Evolutionary conservation across 37 sponge, comb jelly and placozoan genomes (phyloP).

Genomic region (Mnemiopsis leidyi): DNA sequence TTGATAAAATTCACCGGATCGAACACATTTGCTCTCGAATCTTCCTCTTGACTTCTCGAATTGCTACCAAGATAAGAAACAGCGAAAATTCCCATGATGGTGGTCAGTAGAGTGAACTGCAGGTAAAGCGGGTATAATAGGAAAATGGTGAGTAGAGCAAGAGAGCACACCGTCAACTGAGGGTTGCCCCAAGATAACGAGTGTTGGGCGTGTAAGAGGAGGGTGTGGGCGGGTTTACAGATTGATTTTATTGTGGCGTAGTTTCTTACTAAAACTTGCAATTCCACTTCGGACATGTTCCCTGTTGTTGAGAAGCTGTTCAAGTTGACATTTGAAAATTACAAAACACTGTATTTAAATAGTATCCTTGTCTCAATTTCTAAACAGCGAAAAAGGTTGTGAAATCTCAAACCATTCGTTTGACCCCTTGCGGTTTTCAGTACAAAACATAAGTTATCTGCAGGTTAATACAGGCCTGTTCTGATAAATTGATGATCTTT

Average conservation of each 20-base stretch:
- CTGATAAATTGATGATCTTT: too few relatives aligned
- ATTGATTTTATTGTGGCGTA: not conserved
- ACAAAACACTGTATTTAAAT: too few relatives aligned
- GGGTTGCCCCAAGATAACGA: conserved; percentile 23
- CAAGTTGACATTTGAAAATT: too few relatives aligned
- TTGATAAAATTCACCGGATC: conserved; percentile 29
- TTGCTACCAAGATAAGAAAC: not conserved
- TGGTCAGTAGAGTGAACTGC: not conserved
- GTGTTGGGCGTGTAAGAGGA: not conserved
- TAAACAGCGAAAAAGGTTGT: too few relatives aligned
- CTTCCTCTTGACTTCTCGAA: not conserved
- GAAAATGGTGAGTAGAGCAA: not conserved
- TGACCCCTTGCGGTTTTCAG: too few relatives aligned
- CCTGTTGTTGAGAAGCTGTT: too few relatives aligned
- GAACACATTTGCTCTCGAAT: not conserved
- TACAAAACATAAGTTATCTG: too few relatives aligned
- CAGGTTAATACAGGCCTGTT: too few relatives aligned
- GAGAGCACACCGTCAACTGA: not conserved
- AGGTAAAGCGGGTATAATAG: not conserved
- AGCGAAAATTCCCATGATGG: not conserved
- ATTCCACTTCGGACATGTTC: not conserved
- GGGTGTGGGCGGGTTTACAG: not conserved
- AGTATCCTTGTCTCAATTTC: too few relatives aligned
- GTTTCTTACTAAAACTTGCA: not conserved
- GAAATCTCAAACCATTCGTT: too few relatives aligned